Evolutionary conservation across 2,113 vertebrate genomes (phyloP).

Genomic region (Phyllostomus discolor): DNA sequence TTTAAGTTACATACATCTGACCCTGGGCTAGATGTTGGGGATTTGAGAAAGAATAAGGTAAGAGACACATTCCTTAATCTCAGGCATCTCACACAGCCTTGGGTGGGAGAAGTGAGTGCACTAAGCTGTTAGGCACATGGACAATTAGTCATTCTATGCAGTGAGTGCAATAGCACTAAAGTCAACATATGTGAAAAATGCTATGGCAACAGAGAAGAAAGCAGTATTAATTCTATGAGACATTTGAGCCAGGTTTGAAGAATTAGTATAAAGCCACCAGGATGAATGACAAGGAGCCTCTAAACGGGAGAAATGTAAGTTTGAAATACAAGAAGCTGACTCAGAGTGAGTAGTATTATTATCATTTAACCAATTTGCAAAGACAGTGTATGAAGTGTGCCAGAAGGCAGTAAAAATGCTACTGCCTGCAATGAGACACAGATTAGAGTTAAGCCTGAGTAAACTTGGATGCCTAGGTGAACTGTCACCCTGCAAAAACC

Average conservation of each 20-base stretch:
- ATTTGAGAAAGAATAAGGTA: not conserved
- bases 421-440: not conserved
- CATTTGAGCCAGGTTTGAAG: not conserved
- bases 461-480: not conserved
- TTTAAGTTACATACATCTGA: not conserved
- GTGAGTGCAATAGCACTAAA: fast-evolving
- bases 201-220: not conserved
- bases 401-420: not conserved
- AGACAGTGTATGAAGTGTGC: not conserved
- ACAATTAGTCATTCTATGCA: not conserved
- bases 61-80: not conserved
- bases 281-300: not conserved
- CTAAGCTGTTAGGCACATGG: not conserved
- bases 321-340: not conserved
- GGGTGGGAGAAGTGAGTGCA: fast-evolving
- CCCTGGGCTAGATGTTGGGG: not conserved
- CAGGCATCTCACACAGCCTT: not conserved
- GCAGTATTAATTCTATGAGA: not conserved
- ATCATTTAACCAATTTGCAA: not conserved
- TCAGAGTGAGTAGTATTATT: not conserved
- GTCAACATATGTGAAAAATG: not conserved
- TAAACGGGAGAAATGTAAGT: not conserved
- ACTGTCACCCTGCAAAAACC: not conserved
- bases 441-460: not conserved
- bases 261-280: not conserved